Base-by-base conservation (phyloP, 1,140 invertebrate species). In the Penaeus vannamei region DNA sequence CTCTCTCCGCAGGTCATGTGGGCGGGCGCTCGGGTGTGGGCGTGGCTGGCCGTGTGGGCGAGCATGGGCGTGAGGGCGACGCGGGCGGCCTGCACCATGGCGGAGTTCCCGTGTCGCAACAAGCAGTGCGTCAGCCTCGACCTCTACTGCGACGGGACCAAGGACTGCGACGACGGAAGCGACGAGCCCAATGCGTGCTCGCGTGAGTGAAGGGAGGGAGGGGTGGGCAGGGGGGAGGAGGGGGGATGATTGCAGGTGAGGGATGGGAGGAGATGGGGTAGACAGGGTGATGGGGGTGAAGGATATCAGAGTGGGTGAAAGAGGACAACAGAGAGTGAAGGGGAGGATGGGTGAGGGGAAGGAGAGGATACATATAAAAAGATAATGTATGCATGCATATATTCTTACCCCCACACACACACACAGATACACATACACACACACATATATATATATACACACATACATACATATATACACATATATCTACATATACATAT, bases 161-260 rank as follows among this genome's bases (percentile, higher is more conserved):
- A 77, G n/a, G 90, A 91, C 84, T 91, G 90, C 72, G 76, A 76
- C 26, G 90, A 91, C 84, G 90, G 83, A 19, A 91, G 53, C 12
- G 90, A 91, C 53, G 90, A 91, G 53, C 72, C 86, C 10, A 85
- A 85, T 32, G 87, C 72, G 23, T 91, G 90, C 29, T 87, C 86
- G 2, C 86, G 86, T 87, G 61, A 87, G 86, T 87, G 69, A 19
- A 0, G 32, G 60, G 29, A 3, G 26, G 17, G 42, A 36, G 46
- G 77, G 23, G 36, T 19, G 77, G 46, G 77, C 0, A 8, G 46
- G 14, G 46, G 77, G 46, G 5, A 5, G 26, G 46, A 23, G 46
- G 29, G 36, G 0, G 46, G n/a, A 36, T 8, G 23, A 23, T n/a
- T n/a, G n/a, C n/a, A 17, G 19, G 23, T 17, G 36, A 22, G 23